These are phyloP conservation scores for Aleiodes leptofemur DNA, from an alignment of 2,888 invertebrate genomes.

Conservation along the genomic window DNA sequence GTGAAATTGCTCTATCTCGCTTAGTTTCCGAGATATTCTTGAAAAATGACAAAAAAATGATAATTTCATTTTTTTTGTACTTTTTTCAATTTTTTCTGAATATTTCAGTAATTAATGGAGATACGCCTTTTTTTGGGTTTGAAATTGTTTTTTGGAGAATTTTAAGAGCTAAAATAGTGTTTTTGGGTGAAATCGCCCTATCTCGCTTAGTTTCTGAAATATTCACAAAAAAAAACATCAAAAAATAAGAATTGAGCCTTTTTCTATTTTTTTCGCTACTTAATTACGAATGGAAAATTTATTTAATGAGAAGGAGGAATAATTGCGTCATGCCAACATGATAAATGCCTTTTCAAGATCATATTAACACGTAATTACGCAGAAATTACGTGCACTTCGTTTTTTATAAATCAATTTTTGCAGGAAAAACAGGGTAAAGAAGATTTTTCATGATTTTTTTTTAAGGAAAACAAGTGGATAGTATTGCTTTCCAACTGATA, in stretches of 20 bases:
- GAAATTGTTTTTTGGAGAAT: too few species aligned
- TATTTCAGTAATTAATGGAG: too few species aligned
- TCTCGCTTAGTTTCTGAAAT: neutral
- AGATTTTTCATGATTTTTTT: neutral
- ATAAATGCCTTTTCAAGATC: neutral
- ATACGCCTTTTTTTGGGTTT: too few species aligned
- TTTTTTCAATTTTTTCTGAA: too few species aligned
- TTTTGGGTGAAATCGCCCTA: neutral
- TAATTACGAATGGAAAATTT: too few species aligned
- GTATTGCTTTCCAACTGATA: too few species aligned
- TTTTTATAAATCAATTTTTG: neutral
- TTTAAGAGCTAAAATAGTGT: too few species aligned
- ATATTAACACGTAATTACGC: slow-evolving; percentile 11
- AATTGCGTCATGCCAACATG: neutral
- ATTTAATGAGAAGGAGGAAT: neutral
- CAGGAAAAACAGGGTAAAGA: neutral
- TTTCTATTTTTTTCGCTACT: neutral
- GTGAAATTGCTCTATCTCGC: too few species aligned
- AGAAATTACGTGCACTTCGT: neutral
- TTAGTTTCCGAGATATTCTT: too few species aligned
- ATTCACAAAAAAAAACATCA: neutral
- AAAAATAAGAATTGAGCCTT: neutral
- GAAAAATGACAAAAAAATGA: too few species aligned
- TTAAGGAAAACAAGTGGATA: neutral
- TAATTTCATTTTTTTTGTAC: too few species aligned